phyloP scores from a whole-genome alignment of 2,113 vertebrate genomes.

The Xiphorhynchus elegans region DNA sequence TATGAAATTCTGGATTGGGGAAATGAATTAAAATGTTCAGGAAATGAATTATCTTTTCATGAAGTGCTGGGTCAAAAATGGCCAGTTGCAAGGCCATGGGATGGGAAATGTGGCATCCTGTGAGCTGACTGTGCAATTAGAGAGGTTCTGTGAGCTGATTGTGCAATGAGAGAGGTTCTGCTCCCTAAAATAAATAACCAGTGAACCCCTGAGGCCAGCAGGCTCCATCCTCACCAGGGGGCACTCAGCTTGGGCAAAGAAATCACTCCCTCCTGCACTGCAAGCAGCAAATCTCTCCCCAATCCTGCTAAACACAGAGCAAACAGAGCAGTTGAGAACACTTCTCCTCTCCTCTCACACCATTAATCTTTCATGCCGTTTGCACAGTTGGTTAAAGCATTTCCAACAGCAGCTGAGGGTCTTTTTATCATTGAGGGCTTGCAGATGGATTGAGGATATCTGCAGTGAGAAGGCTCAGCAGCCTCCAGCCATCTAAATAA shows the following conservation, averaged over 20 bases:
- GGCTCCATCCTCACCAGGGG: rapidly evolving
- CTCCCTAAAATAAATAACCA: too few relatives aligned
- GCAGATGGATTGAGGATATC: not conserved
- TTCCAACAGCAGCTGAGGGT: not conserved
- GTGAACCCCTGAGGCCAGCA: not conserved
- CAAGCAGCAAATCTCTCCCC: not conserved
- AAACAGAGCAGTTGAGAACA: constrained; percentile 19
- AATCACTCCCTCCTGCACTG: not conserved
- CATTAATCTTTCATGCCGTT: constrained; percentile 41
- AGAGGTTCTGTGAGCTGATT: not conserved
- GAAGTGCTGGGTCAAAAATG: not conserved
- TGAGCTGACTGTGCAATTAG: not conserved
- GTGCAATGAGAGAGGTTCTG: not conserved
- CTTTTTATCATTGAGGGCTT: not conserved
- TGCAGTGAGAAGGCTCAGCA: not conserved
- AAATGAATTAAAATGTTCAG: not conserved
- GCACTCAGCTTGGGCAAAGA: not conserved
- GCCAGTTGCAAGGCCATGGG: not conserved
- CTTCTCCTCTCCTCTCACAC: constrained; percentile 2
- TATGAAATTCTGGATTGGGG: not conserved
- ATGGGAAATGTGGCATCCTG: not conserved
- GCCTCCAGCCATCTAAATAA: not conserved
- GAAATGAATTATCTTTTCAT: not conserved
- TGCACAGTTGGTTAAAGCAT: constrained; percentile 4
- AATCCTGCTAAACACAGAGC: not conserved